These are phyloP conservation scores for Erannis defoliaria DNA, from an alignment of 2,888 invertebrate species.

Conservation along the genomic window DNA sequence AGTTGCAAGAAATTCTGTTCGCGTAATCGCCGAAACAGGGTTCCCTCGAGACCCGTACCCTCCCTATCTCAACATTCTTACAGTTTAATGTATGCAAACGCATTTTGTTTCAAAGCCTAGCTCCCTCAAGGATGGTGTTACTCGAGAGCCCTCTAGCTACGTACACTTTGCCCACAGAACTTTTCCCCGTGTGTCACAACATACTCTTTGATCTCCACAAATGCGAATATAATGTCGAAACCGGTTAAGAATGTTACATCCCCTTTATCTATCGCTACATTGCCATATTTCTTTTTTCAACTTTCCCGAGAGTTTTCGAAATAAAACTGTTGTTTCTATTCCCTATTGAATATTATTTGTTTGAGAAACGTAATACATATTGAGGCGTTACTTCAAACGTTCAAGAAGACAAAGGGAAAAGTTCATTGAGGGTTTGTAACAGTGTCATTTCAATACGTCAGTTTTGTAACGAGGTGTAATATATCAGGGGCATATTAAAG, in stretches of 20 bases:
- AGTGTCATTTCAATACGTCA: slow-evolving; percentile 63
- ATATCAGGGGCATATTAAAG: slow-evolving; percentile 76
- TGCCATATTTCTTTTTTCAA: slow-evolving; percentile 58
- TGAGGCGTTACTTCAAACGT: slow-evolving; percentile 61
- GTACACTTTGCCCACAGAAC: slow-evolving; percentile 71
- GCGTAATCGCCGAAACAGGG: slow-evolving; percentile 85
- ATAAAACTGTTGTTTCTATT: slow-evolving; percentile 71
- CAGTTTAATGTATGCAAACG: slow-evolving; percentile 87
- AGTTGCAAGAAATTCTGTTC: slow-evolving; percentile 80
- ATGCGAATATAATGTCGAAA: slow-evolving; percentile 84
- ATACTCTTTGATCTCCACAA: slow-evolving; percentile 84
- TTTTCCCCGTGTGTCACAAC: slow-evolving; percentile 80
- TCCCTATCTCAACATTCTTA: slow-evolving; percentile 85
- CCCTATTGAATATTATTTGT: slow-evolving; percentile 69
- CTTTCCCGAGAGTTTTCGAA: slow-evolving; percentile 67
- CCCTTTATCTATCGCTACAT: slow-evolving; percentile 69
- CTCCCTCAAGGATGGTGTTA: slow-evolving; percentile 81
- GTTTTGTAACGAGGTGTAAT: slow-evolving; percentile 64
- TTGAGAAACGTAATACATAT: slow-evolving; percentile 67
- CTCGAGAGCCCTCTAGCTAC: slow-evolving; percentile 75
- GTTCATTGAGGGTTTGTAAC: slow-evolving; percentile 17
- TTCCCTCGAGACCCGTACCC: slow-evolving; percentile 75
- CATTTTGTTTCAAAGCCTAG: slow-evolving; percentile 86
- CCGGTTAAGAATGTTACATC: slow-evolving; percentile 75
- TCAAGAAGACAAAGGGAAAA: slow-evolving; percentile 37